Conservation (phyloP, 2,888 invertebrate species). For the Mesochorus sp. region DNA sequence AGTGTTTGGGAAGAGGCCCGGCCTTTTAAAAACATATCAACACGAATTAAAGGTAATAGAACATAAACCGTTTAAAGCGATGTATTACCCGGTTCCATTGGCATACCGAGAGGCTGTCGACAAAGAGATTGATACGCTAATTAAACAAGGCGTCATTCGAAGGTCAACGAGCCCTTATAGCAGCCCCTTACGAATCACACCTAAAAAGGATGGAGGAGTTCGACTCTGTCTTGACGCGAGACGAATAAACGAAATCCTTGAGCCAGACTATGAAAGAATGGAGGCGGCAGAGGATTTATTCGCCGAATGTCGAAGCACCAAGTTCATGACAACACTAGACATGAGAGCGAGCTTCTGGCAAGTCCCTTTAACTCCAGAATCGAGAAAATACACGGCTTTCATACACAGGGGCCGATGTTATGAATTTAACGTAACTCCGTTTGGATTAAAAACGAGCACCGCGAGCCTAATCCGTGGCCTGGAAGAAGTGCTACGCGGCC, state of each 20-base stretch:
- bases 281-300: background rate
- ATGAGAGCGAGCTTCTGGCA: constrained; percentile 5
- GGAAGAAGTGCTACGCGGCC: background rate
- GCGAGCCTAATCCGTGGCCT: background rate
- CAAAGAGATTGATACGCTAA: background rate
- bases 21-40: background rate
- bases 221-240: background rate
- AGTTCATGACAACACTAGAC: too few species aligned
- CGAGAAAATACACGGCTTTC: constrained; percentile 2
- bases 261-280: background rate
- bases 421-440: too few species aligned
- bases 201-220: background rate
- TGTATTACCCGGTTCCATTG: background rate
- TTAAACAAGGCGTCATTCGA: background rate
- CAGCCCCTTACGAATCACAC: background rate
- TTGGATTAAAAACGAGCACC: background rate
- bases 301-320: background rate
- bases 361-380: background rate
- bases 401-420: background rate
- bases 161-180: background rate
- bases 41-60: background rate
- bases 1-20: background rate
- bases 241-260: background rate
- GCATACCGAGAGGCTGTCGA: background rate
- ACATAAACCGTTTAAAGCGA: background rate